These are phyloP conservation scores for Recurvirostra avosetta DNA, from an alignment of 2,113 vertebrate genomes.

Conservation along the genomic window DNA sequence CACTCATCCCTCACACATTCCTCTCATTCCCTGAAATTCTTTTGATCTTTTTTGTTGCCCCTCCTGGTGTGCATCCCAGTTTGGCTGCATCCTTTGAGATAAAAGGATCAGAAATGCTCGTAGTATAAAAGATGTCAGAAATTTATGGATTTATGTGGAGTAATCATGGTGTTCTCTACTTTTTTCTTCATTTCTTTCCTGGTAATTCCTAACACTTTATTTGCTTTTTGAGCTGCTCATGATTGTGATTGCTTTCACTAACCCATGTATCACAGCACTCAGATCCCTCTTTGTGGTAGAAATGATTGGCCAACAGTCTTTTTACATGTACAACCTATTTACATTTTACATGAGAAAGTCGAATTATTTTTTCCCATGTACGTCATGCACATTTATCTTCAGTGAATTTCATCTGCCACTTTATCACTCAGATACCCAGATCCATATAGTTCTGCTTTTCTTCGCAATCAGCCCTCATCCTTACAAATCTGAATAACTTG, in stretches of 20 bases:
- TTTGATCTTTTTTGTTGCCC: not conserved
- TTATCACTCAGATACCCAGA: not conserved
- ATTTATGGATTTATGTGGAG: not conserved
- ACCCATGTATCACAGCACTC: not conserved
- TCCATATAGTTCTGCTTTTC: not conserved
- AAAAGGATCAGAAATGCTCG: not conserved
- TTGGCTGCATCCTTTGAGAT: not conserved
- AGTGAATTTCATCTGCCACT: not conserved
- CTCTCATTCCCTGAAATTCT: conserved; percentile 13
- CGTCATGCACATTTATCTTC: not conserved
- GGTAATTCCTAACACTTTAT: not conserved
- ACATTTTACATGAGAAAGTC: not conserved
- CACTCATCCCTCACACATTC: not conserved
- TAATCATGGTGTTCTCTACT: not conserved
- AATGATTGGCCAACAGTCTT: not conserved
- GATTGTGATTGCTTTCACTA: not conserved
- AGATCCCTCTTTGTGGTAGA: not conserved
- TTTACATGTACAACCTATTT: not conserved
- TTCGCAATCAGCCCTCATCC: not conserved
- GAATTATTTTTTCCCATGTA: not conserved
- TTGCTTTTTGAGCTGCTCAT: not conserved
- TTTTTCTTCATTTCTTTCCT: not conserved
- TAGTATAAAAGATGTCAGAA: not conserved
- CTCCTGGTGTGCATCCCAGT: not conserved
- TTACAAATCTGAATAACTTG: not conserved